These are phyloP conservation scores for Cydia amplana DNA, from an alignment of 1,140 invertebrate genomes.

Conservation along the genomic window DNA sequence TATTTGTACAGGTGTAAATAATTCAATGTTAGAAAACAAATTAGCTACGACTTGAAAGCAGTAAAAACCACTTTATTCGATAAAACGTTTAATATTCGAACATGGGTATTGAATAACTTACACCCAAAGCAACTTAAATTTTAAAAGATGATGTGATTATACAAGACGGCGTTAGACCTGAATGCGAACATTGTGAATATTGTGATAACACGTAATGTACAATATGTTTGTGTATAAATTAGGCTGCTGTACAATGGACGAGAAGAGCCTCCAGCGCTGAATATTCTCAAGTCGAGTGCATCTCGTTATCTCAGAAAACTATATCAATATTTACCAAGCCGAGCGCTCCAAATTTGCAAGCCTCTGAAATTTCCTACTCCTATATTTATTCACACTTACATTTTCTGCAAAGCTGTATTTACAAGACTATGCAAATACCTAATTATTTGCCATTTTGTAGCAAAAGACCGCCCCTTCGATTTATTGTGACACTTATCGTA, in stretches of 20 bases:
- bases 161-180: background rate
- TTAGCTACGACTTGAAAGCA: background rate
- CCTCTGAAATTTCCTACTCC: slow-evolving; percentile 8
- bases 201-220: slow-evolving; percentile 15
- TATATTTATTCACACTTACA: slow-evolving; percentile 13
- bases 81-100: background rate
- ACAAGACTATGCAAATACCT: background rate
- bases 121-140: slow-evolving; percentile 15
- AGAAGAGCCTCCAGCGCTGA: slow-evolving; percentile 35
- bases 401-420: background rate
- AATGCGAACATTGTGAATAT: background rate
- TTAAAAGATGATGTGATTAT: slow-evolving; percentile 5
- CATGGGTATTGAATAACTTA: background rate
- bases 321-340: slow-evolving; percentile 45
- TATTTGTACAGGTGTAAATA: slow-evolving; percentile 11
- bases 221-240: background rate
- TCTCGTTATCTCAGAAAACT: slow-evolving; percentile 49
- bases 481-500: background rate
- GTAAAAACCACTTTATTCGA: background rate
- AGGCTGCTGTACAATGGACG: slow-evolving; percentile 22
- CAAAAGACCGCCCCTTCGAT: background rate
- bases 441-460: background rate
- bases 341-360: slow-evolving; percentile 38
- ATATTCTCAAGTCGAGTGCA: slow-evolving; percentile 46
- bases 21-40: slow-evolving; percentile 15